Percentiles rank a stretch among this genome's conserved stretches.
Evolutionary conservation across 1,140 invertebrate genomes (phyloP).

Genomic region (Heliothis virescens): DNA sequence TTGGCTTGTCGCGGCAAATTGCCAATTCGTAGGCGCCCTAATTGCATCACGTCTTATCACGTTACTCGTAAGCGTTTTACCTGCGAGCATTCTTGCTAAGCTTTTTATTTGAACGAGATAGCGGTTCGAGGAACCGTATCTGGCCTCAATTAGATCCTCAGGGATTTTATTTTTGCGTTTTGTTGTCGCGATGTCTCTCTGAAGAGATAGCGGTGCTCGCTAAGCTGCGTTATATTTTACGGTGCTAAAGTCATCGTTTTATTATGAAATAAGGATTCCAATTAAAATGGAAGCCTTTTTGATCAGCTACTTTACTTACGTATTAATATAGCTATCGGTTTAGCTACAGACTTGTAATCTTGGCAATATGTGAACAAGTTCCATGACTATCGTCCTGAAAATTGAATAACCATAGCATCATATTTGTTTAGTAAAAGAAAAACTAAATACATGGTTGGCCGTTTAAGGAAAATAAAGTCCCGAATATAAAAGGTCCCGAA

Average conservation of each 20-base stretch:
- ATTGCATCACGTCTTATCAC: conserved; percentile 54
- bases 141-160: conserved; percentile 26
- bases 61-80: conserved; percentile 41
- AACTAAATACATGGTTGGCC: not conserved
- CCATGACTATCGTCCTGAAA: too few species aligned
- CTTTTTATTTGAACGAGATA: conserved; percentile 40
- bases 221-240: too few species aligned
- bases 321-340: too few species aligned
- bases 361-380: too few species aligned
- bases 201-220: not conserved
- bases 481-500: not conserved
- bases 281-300: too few species aligned
- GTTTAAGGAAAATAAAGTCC: not conserved
- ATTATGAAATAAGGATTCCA: too few species aligned
- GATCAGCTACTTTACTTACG: too few species aligned
- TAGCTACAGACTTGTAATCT: too few species aligned
- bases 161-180: conserved; percentile 29
- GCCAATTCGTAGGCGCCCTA: conserved; percentile 63
- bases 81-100: conserved; percentile 31
- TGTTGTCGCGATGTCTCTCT: not conserved
- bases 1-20: conserved; percentile 67
- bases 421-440: not conserved
- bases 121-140: conserved; percentile 20
- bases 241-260: conserved; percentile 3
- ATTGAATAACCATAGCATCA: too few species aligned